Conservation (phyloP, 2,888 invertebrate species). For the Pammene fasciana region DNA sequence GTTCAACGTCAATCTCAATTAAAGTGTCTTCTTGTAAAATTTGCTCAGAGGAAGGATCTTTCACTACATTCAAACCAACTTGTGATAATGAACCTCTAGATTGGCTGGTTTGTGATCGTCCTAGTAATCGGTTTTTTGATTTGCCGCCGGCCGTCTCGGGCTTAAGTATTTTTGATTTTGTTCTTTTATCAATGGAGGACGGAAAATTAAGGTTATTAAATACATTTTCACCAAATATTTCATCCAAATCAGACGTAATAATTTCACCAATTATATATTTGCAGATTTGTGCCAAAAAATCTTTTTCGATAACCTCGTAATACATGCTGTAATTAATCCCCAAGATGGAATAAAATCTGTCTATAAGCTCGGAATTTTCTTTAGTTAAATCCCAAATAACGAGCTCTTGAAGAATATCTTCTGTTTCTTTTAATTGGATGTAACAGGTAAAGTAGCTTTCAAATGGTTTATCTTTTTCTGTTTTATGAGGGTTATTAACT, state of each 20-base stretch:
- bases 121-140: conserved; percentile 62
- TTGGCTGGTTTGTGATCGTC: conserved; percentile 58
- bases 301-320: conserved; percentile 81
- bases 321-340: conserved; percentile 84
- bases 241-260: conserved; percentile 56
- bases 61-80: conserved; percentile 57
- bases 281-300: conserved; percentile 78
- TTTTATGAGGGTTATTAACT: conserved; percentile 78
- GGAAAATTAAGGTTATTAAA: conserved; percentile 67
- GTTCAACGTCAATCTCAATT: conserved; percentile 53
- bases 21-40: conserved; percentile 50
- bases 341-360: conserved; percentile 83
- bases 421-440: conserved; percentile 74
- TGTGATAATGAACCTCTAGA: conserved; percentile 50
- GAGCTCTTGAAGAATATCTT: conserved; percentile 70
- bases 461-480: conserved; percentile 62
- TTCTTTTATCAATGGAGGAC: conserved; percentile 64
- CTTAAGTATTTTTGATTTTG: conserved; percentile 69
- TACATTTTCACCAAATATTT: conserved; percentile 72
- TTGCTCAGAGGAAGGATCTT: conserved; percentile 55
- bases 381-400: conserved; percentile 71
- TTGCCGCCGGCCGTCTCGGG: conserved; percentile 60
- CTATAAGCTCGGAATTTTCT: conserved; percentile 78
- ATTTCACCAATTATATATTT: conserved; percentile 76
- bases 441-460: conserved; percentile 84